These are phyloP conservation scores for Chrysolina oricalcia DNA, from an alignment of 2,888 invertebrate species.

Conservation along the genomic window DNA sequence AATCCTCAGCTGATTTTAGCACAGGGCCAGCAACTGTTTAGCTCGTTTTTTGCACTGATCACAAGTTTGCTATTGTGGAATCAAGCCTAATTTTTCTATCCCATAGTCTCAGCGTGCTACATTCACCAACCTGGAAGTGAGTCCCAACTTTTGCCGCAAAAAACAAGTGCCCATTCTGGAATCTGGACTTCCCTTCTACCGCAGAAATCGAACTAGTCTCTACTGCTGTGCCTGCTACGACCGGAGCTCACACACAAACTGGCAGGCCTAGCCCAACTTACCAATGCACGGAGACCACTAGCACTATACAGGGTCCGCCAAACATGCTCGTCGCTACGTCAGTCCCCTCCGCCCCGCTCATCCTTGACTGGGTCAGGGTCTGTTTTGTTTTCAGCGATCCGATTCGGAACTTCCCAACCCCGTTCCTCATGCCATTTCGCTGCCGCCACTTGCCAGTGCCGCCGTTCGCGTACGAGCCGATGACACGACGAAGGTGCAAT, in stretches of 20 bases:
- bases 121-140: no score
- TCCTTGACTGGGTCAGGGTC: constrained; percentile 64
- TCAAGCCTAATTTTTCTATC: no score
- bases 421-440: background rate
- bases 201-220: no score
- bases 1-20: no score
- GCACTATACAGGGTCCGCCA: constrained; percentile 9
- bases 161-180: no score
- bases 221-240: no score
- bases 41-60: no score
- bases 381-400: constrained; percentile 51
- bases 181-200: no score
- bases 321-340: background rate
- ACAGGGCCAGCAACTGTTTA: no score
- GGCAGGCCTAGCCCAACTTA: background rate
- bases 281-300: background rate
- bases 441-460: background rate
- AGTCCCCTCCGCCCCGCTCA: background rate
- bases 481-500: background rate
- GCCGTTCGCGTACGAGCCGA: background rate
- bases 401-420: background rate
- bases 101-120: no score
- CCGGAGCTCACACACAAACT: background rate
- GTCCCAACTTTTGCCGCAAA: no score
- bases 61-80: no score